Conservation (phyloP, 2,888 invertebrate genomes). For the Agapostemon virescens region DNA sequence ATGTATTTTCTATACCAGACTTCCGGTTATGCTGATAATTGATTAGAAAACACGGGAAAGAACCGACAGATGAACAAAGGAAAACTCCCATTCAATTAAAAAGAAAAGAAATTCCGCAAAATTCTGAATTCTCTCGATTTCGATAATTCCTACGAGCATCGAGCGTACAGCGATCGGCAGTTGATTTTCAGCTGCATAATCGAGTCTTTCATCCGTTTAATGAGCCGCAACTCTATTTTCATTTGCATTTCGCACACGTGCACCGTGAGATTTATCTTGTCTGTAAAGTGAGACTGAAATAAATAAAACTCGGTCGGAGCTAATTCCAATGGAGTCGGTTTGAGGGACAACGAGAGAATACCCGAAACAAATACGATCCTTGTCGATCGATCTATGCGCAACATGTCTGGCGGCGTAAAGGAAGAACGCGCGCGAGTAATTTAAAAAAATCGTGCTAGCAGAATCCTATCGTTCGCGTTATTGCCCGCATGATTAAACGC, state of each 20-base stretch:
- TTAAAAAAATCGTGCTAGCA: constrained; percentile 20
- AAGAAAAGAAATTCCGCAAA: no score
- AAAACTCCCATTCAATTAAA: no score
- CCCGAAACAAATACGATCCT: constrained; percentile 3
- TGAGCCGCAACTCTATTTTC: neutral
- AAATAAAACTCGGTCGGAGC: neutral
- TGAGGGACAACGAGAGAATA: neutral
- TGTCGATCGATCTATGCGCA: neutral
- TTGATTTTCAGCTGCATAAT: neutral
- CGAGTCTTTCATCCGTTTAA: neutral
- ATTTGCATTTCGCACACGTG: neutral
- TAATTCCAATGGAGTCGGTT: constrained; percentile 9
- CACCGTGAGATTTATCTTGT: neutral
- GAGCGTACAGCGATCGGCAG: neutral
- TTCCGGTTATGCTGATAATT: no score
- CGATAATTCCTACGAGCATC: neutral
- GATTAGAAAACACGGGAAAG: neutral
- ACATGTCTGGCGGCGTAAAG: neutral
- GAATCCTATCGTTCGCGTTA: constrained; percentile 22
- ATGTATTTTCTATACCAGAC: no score
- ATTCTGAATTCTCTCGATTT: no score
- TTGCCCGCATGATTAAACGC: constrained; percentile 31
- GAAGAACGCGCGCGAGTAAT: neutral
- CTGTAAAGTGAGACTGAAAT: neutral
- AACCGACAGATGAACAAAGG: no score